These are phyloP conservation scores for Phymanthus crucifer DNA, from an alignment of 92 coral and sea anemone genomes.

Conservation along the genomic window DNA sequence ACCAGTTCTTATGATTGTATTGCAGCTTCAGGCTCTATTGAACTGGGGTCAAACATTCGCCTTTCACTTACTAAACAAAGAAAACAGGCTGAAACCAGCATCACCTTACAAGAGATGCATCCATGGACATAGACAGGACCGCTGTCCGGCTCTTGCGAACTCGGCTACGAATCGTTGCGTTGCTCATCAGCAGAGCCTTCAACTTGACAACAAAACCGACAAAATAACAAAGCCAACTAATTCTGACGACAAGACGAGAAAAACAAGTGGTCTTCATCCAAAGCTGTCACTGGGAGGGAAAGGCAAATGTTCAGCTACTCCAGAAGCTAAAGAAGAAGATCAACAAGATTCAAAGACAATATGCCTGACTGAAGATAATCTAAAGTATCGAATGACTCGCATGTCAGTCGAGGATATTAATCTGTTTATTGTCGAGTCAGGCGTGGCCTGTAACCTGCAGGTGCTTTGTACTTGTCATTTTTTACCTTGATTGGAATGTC, in stretches of 20 bases:
- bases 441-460: constrained; percentile 90
- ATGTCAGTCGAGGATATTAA: constrained; percentile 82
- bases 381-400: constrained; percentile 88
- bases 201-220: constrained; percentile 16
- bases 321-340: constrained; percentile 29
- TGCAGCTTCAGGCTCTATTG: constrained; percentile 76
- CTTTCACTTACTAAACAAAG: constrained; percentile 87
- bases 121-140: constrained; percentile 85
- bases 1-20: background rate
- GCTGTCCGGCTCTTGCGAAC: constrained; percentile 44
- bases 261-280: constrained; percentile 22
- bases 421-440: constrained; percentile 85
- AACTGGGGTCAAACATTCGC: constrained; percentile 91
- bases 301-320: background rate
- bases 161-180: constrained; percentile 11
- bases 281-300: background rate
- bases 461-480: too few relatives aligned
- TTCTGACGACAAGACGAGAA: constrained; percentile 39
- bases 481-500: too few relatives aligned
- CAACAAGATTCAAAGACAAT: constrained; percentile 34
- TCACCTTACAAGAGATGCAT: constrained; percentile 75
- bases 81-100: constrained; percentile 76
- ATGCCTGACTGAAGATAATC: constrained; percentile 89
- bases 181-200: constrained; percentile 24
- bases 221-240: constrained; percentile 7